These are phyloP conservation scores for Campodea augens DNA, from an alignment of 1,140 invertebrate species.

Conservation along the genomic window DNA sequence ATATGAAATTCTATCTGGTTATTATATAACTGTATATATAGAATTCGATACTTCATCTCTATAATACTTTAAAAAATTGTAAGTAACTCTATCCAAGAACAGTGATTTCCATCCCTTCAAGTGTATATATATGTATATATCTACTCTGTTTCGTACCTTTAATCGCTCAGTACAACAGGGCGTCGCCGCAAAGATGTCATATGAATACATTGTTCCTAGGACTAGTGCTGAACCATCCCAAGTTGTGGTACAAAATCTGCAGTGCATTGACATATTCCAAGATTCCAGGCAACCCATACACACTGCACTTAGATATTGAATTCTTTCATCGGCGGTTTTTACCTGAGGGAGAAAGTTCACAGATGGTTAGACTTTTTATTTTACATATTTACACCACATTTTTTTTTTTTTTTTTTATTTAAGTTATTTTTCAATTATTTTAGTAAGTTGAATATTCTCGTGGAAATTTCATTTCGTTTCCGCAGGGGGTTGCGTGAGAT, in stretches of 20 bases:
- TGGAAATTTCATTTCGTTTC: too few species aligned
- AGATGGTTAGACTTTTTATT: too few species aligned
- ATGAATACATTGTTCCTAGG: constrained; percentile 91
- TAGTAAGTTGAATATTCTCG: too few species aligned
- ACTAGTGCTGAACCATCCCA: constrained; percentile 88
- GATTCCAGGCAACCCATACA: constrained; percentile 83
- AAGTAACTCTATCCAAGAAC: not conserved
- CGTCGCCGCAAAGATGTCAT: constrained; percentile 91
- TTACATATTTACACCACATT: too few species aligned
- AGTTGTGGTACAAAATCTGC: constrained; percentile 57
- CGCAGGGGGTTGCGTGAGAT: too few species aligned
- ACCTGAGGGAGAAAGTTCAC: constrained; percentile 40
- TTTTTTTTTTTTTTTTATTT: too few species aligned
- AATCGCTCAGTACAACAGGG: constrained; percentile 84
- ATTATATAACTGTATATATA: not conserved
- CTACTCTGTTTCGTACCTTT: constrained; percentile 40
- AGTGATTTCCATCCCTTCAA: not conserved
- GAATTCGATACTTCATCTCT: not conserved
- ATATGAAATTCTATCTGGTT: not conserved
- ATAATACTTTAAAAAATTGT: constrained; percentile 3
- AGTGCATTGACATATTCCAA: constrained; percentile 44
- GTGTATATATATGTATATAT: not conserved
- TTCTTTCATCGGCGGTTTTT: constrained; percentile 57
- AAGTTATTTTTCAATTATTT: too few species aligned
- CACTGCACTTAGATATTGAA: constrained; percentile 76